phyloP scores from a whole-genome alignment of 2,797 vertebrate species.

The Ispidina picta region DNA sequence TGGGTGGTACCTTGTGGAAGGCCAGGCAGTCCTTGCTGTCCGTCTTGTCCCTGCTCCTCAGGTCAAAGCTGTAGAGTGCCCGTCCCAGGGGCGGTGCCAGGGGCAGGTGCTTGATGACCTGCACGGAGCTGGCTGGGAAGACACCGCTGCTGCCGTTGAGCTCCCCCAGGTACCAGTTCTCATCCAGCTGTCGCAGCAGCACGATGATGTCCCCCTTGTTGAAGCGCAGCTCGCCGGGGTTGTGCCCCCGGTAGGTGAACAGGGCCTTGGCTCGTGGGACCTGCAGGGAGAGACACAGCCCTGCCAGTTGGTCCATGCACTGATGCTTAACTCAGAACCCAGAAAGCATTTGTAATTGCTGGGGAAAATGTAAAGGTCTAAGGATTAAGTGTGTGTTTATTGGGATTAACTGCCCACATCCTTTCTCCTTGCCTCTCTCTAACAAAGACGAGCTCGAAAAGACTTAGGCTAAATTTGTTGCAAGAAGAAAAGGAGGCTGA shows the following conservation, averaged over 20 bases:
- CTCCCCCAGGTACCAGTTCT: constrained; percentile 84
- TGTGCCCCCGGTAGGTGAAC: constrained; percentile 79
- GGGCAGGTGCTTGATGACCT: constrained; percentile 79
- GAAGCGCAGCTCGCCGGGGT: constrained; percentile 80
- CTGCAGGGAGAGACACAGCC: constrained; percentile 68
- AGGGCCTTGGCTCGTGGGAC: constrained; percentile 80
- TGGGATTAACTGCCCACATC: constrained; percentile 36
- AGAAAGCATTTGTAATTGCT: not conserved
- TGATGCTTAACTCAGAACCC: not conserved
- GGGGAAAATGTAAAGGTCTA: not conserved
- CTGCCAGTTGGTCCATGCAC: not conserved
- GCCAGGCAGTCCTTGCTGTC: constrained; percentile 83
- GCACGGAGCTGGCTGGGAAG: constrained; percentile 77
- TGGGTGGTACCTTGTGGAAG: constrained; percentile 84
- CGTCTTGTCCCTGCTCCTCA: constrained; percentile 78
- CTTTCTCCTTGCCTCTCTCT: constrained; percentile 33
- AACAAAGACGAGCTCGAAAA: constrained; percentile 26
- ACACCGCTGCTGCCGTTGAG: constrained; percentile 75
- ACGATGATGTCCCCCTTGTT: constrained; percentile 80
- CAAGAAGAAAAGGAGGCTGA: constrained; percentile 33
- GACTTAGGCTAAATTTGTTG: constrained; percentile 15
- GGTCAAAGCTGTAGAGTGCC: constrained; percentile 85
- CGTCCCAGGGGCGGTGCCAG: constrained; percentile 83
- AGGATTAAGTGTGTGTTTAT: not conserved
- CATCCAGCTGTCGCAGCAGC: constrained; percentile 82